Conservation (phyloP, 2,113 vertebrate genomes). For the Pterocles orientalis region DNA sequence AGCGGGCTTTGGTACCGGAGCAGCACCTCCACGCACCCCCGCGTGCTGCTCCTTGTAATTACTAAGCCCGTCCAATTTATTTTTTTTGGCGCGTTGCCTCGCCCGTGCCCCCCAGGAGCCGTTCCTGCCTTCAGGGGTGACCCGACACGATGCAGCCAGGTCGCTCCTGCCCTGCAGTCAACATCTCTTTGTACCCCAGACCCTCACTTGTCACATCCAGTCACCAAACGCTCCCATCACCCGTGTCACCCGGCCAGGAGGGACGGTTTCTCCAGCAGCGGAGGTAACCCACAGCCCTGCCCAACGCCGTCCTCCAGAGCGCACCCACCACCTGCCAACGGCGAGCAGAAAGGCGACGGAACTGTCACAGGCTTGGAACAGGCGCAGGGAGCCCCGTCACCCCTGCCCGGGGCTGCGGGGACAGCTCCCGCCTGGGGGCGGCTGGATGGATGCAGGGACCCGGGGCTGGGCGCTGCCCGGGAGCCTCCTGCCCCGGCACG, state of each 20-base stretch:
- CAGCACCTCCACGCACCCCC: accelerated
- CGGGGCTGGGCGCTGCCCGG: too few species aligned
- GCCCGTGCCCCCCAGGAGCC: accelerated
- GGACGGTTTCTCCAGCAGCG: background rate
- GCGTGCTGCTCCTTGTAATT: accelerated
- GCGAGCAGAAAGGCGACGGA: background rate
- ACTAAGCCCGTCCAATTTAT: background rate
- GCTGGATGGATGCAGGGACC: too few species aligned
- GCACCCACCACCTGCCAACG: background rate
- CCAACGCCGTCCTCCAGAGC: accelerated
- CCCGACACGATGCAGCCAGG: accelerated
- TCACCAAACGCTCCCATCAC: accelerated
- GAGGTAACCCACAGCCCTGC: accelerated
- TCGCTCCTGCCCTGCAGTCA: background rate
- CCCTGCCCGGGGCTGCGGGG: background rate
- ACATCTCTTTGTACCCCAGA: background rate
- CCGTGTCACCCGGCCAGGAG: accelerated
- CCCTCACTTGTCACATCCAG: accelerated
- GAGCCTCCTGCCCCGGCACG: background rate
- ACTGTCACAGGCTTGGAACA: accelerated
- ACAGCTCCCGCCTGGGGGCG: background rate
- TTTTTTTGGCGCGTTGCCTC: background rate
- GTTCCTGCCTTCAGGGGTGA: background rate
- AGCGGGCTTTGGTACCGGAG: accelerated
- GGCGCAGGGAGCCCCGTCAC: background rate